These are phyloP conservation scores for Yasuhikotakia modesta DNA, from an alignment of 2,797 vertebrate species.

Conservation along the genomic window DNA sequence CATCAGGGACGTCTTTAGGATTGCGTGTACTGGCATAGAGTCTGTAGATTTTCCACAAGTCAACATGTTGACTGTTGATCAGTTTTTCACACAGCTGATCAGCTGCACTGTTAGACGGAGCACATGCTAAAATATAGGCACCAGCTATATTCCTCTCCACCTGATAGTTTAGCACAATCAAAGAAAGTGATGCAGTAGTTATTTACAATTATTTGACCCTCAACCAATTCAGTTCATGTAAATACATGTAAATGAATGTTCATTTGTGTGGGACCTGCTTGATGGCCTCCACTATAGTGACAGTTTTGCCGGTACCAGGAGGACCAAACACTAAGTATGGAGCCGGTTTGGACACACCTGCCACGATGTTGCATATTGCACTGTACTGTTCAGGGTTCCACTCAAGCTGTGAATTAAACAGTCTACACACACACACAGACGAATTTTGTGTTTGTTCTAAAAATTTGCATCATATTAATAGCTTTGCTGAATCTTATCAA, in stretches of 20 bases:
- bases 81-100: slow-evolving; percentile 88
- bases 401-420: slow-evolving; percentile 82
- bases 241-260: no score
- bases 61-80: slow-evolving; percentile 70
- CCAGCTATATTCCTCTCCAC: slow-evolving; percentile 75
- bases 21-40: slow-evolving; percentile 82
- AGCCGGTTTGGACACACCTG: slow-evolving; percentile 85
- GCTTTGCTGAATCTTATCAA: no score
- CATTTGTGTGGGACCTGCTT: slow-evolving; percentile 75
- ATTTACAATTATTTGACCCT: no score
- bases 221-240: no score
- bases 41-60: slow-evolving; percentile 76
- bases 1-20: slow-evolving; percentile 68
- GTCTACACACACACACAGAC: slow-evolving; percentile 66
- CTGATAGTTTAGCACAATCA: slow-evolving; percentile 61
- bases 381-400: slow-evolving; percentile 81
- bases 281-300: slow-evolving; percentile 93
- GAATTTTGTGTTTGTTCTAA: no score
- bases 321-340: slow-evolving; percentile 95
- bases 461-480: no score
- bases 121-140: slow-evolving; percentile 85
- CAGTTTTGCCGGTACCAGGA: slow-evolving; percentile 96
- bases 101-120: slow-evolving; percentile 89
- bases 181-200: no score
- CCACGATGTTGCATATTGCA: slow-evolving; percentile 85